A percentile compares a stretch with the other conserved stretches of the same genome.
Evolutionary conservation across 2,113 vertebrate species (phyloP).

Genomic region (Polypterus bichir): DNA sequence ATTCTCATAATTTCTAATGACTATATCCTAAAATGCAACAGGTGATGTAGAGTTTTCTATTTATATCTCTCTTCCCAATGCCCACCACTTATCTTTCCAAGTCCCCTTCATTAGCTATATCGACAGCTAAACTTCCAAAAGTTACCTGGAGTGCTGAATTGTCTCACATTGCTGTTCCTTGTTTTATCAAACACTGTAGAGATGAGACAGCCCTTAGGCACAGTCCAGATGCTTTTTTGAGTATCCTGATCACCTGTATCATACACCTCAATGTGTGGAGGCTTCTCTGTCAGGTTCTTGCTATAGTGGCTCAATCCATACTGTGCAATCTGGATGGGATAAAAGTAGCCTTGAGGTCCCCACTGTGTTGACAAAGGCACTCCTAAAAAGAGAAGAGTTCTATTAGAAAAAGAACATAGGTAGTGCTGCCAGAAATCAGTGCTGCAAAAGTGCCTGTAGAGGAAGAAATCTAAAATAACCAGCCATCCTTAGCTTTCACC

Average conservation of each 20-base stretch:
- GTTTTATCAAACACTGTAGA: slow-evolving; percentile 58
- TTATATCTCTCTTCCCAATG: too few species aligned
- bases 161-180: slow-evolving; percentile 61
- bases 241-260: slow-evolving; percentile 67
- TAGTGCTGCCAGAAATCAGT: background rate
- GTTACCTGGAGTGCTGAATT: slow-evolving; percentile 76
- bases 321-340: slow-evolving; percentile 96
- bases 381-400: slow-evolving; percentile 40
- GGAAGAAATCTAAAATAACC: background rate
- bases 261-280: slow-evolving; percentile 75
- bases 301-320: slow-evolving; percentile 97
- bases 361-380: slow-evolving; percentile 94
- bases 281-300: slow-evolving; percentile 89
- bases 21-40: too few species aligned
- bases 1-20: too few species aligned
- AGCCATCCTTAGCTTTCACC: background rate
- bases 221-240: slow-evolving; percentile 47
- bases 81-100: too few species aligned
- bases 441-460: background rate
- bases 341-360: slow-evolving; percentile 98
- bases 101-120: too few species aligned
- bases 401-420: slow-evolving; percentile 1
- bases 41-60: too few species aligned
- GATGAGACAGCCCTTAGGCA: slow-evolving; percentile 73
- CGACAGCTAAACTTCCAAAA: background rate